phyloP scores from a whole-genome alignment of 2,888 invertebrate genomes.

The Junonia oenone region DNA sequence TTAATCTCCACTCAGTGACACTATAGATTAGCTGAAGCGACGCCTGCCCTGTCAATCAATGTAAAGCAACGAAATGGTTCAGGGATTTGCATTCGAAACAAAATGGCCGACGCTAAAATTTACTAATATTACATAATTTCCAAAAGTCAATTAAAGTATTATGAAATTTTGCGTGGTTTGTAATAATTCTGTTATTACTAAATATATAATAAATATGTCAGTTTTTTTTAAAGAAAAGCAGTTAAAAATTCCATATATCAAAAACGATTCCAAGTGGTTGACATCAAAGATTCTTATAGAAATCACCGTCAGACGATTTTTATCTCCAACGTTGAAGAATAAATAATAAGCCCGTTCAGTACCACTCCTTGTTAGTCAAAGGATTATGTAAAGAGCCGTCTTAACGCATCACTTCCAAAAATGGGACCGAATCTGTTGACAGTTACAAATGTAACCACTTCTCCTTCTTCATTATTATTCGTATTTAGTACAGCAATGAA shows the following conservation, averaged over 20 bases:
- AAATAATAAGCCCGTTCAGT: slow-evolving; percentile 17
- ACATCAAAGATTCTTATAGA: neutral
- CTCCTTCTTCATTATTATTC: slow-evolving; percentile 32
- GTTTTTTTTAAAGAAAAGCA: no score
- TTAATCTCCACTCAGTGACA: slow-evolving; percentile 50
- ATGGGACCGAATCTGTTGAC: slow-evolving; percentile 37
- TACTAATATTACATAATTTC: neutral
- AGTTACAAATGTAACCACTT: slow-evolving; percentile 42
- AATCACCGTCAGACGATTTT: slow-evolving; percentile 4
- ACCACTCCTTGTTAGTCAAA: slow-evolving; percentile 26
- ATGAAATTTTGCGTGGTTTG: no score
- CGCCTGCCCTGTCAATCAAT: slow-evolving; percentile 55
- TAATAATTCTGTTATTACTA: no score
- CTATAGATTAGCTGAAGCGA: slow-evolving; percentile 50
- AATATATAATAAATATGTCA: no score
- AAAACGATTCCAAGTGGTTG: neutral
- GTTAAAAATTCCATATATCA: neutral
- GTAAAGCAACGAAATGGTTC: slow-evolving; percentile 34
- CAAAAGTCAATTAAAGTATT: no score
- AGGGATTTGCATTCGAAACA: slow-evolving; percentile 37
- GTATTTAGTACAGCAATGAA: slow-evolving; percentile 31
- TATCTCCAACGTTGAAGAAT: slow-evolving; percentile 2
- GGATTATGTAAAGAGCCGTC: slow-evolving; percentile 35
- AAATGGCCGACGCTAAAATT: slow-evolving; percentile 32
- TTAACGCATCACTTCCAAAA: slow-evolving; percentile 33